Evolutionary conservation across 2,113 vertebrate species (phyloP).

Genomic region (Callospermophilus lateralis): DNA sequence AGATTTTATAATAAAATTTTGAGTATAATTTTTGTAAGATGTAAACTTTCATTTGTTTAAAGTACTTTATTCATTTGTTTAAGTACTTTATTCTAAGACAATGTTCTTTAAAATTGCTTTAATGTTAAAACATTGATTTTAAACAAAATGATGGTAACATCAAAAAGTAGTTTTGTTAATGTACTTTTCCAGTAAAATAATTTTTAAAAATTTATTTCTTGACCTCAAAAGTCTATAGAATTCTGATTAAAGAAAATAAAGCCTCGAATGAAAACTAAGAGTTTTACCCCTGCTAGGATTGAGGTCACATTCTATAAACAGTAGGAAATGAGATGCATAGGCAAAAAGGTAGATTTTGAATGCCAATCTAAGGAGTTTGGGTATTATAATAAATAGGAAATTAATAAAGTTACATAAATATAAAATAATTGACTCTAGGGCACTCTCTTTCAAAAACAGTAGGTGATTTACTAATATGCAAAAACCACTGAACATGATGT

Average conservation of each 20-base stretch:
- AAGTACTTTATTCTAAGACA: neutral
- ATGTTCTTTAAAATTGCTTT: neutral
- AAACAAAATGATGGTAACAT: neutral
- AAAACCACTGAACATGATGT: slow-evolving; percentile 22
- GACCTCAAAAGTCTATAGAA: slow-evolving; percentile 17
- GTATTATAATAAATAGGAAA: neutral
- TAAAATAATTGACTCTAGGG: slow-evolving; percentile 2
- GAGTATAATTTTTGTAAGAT: neutral
- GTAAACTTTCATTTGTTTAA: neutral
- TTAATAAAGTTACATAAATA: slow-evolving; percentile 29
- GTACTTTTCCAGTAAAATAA: neutral
- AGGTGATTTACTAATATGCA: neutral
- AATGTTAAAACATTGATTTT: slow-evolving; percentile 9
- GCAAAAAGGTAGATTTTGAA: neutral
- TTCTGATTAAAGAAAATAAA: neutral
- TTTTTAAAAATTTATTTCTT: neutral
- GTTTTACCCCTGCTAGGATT: neutral
- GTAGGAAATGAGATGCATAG: neutral
- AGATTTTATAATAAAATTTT: neutral
- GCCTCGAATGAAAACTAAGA: neutral
- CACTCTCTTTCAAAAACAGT: slow-evolving; percentile 3
- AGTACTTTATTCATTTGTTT: neutral
- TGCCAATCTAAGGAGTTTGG: neutral
- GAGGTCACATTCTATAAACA: neutral
- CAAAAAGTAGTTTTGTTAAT: slow-evolving; percentile 27